A percentile compares a stretch with the other conserved stretches of the same genome.
phyloP scores from a whole-genome alignment of 1,140 invertebrate genomes.

The Drosophila tani region DNA sequence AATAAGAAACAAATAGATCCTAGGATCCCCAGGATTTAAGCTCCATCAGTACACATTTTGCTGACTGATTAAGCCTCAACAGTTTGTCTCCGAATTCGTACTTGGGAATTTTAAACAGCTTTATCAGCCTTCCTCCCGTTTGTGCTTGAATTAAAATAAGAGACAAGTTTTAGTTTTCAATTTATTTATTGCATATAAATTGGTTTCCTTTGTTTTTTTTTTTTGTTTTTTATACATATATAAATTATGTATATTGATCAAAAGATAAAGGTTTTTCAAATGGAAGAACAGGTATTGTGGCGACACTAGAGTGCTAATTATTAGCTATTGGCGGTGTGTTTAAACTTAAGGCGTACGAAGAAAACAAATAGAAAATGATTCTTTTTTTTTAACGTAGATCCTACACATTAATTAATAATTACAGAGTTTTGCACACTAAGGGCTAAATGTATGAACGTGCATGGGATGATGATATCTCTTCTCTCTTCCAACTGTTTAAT shows the following conservation, averaged over 20 bases:
- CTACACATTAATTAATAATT: constrained; percentile 69
- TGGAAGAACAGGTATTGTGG: constrained; percentile 83
- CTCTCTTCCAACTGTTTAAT: constrained; percentile 23
- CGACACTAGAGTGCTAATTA: constrained; percentile 82
- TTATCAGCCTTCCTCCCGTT: background rate
- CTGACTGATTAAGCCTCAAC: too few relatives aligned
- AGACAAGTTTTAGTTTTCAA: constrained; percentile 57
- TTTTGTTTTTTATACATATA: constrained; percentile 41
- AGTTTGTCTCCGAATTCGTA: background rate
- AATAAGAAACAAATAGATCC: background rate
- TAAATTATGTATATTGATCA: constrained; percentile 62
- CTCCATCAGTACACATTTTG: too few relatives aligned
- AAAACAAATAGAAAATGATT: constrained; percentile 68
- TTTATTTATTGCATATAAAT: constrained; percentile 83
- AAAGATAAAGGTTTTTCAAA: constrained; percentile 74
- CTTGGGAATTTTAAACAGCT: background rate
- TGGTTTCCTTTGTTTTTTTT: constrained; percentile 59
- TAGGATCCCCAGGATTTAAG: too few relatives aligned
- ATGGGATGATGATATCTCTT: constrained; percentile 19
- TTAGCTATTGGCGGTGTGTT: constrained; percentile 80
- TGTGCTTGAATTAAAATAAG: background rate
- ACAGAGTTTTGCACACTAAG: constrained; percentile 54
- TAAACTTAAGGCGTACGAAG: constrained; percentile 72
- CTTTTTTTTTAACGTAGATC: constrained; percentile 45
- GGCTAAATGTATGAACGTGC: constrained; percentile 57